These are phyloP conservation scores for Procambarus clarkii DNA, from an alignment of 1,140 invertebrate genomes.

Conservation along the genomic window DNA sequence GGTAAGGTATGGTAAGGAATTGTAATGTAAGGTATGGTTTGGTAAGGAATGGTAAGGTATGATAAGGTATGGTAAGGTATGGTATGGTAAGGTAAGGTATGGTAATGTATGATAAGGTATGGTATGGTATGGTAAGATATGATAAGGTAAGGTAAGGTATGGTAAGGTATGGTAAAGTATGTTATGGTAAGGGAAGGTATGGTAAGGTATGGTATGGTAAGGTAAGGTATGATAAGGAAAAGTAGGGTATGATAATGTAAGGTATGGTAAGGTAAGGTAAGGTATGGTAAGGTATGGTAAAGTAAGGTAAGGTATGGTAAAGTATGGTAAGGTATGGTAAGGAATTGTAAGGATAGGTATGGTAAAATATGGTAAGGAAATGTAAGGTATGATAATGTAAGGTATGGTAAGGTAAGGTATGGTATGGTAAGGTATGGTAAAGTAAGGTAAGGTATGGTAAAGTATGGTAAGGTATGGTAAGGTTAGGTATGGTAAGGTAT, in stretches of 20 bases:
- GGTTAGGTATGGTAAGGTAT: conserved; percentile 1
- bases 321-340: not conserved
- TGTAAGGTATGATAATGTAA: not conserved
- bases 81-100: not conserved
- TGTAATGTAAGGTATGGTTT: not conserved
- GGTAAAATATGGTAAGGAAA: conserved; percentile 4
- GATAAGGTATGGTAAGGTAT: not conserved
- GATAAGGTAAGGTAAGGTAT: conserved; percentile 13
- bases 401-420: not conserved
- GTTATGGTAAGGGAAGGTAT: not conserved
- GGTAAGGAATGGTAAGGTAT: not conserved
- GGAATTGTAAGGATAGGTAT: conserved; percentile 1
- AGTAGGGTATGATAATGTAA: not conserved
- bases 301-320: conserved; percentile 3
- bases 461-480: conserved; percentile 10
- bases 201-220: not conserved
- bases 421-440: conserved; percentile 4
- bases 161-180: conserved; percentile 1
- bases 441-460: conserved; percentile 9
- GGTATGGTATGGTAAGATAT: too few relatives aligned
- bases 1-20: not conserved
- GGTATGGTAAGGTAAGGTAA: not conserved
- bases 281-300: conserved; percentile 1
- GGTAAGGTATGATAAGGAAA: not conserved
- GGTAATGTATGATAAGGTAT: too few relatives aligned